Evolutionary conservation across 2,113 vertebrate species (phyloP), one percentile per base, ranked within the genome.

Genomic region (Lichenostomus cassidix): DNA sequence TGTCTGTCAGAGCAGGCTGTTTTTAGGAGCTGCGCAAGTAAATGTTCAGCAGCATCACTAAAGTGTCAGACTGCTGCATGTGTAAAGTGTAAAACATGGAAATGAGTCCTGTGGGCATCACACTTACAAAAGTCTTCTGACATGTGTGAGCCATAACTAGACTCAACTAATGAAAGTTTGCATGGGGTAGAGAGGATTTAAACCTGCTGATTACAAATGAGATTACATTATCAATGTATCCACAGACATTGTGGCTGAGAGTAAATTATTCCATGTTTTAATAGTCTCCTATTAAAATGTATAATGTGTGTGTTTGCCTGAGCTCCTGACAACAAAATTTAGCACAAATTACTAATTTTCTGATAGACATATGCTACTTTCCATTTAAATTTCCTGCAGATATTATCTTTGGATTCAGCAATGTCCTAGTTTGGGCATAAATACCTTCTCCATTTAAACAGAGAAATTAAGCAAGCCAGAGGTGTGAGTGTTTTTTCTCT

Each of bases 311-410:
- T 95, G 93, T 78, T 86, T 96, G 84, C 82, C 73, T 95, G 91
- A 97, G 94, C 35, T 94, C n/a, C 90, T 97, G 96, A 96, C 92
- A 97, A 96, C 65, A 97, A 91, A 87, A 94, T 95, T 91, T 92
- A 92, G 94, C 95, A 97, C 90, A 88, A 97, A 94, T 96, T 87
- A 92, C 90, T 95, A 55, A 29, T 96, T 95, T 97, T 94, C 92
- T 96, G 94, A 98, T 89, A 97, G 96, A 94, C 87, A 96, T 18
- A 73, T 90, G 75, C 82, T 89, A 70, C 83, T 97, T 97, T 94
- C 91, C 73, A 92, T 77, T 97, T 96, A 90, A 84, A 91, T 97
- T 98, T 97, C 94, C 89, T 83, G 96, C 92, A 97, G 94, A 96
- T 92, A 76, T 94, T 95, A 90, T 94, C 87, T 96, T 97, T 68